Conservation (phyloP, 2,797 vertebrate genomes). For the Podargus strigoides region DNA sequence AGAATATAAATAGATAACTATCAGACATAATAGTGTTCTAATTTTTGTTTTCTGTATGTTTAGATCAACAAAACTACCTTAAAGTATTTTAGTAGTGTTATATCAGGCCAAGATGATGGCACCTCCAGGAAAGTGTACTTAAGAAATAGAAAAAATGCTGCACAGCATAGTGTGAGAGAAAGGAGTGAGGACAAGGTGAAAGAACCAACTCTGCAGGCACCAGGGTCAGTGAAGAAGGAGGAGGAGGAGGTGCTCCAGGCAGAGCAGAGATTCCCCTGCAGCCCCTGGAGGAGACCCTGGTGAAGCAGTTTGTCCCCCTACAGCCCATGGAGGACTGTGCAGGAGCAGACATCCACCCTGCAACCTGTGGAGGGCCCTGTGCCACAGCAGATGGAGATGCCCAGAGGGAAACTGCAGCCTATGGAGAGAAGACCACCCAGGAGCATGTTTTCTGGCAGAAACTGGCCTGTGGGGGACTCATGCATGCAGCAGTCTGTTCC, state of each 20-base stretch:
- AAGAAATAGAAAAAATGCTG: background rate
- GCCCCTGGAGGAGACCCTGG: background rate
- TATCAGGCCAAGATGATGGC: background rate
- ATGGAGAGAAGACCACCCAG: background rate
- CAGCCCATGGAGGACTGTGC: background rate
- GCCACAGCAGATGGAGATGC: background rate
- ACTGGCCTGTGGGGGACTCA: background rate
- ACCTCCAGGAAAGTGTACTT: background rate
- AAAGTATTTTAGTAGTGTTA: background rate
- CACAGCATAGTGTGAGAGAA: background rate
- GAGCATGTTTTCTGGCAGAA: background rate
- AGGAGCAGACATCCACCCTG: background rate
- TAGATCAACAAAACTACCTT: background rate
- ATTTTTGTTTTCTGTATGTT: background rate
- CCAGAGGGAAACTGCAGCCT: background rate
- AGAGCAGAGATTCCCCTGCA: background rate
- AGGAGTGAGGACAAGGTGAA: background rate
- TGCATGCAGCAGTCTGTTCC: background rate
- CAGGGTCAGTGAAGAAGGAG: background rate
- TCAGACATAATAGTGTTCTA: background rate
- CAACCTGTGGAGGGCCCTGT: background rate
- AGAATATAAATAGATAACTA: background rate
- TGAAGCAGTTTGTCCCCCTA: background rate
- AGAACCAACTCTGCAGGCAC: background rate
- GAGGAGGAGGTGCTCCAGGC: background rate